These are phyloP conservation scores for Phrynosoma blainvillii DNA, from an alignment of 2,113 vertebrate genomes.

Conservation along the genomic window DNA sequence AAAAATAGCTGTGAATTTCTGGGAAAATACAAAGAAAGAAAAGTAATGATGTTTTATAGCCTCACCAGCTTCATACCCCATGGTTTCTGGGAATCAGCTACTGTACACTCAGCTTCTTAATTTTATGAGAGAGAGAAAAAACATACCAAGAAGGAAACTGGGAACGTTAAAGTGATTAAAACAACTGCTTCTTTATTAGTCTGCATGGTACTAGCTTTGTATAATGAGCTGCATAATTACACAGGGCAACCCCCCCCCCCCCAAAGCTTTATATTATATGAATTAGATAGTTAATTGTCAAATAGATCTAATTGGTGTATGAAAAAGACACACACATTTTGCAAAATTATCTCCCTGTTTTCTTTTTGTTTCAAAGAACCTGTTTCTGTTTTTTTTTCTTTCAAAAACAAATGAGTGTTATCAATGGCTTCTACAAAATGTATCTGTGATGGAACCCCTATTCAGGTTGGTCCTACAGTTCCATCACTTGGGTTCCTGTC, in stretches of 20 bases:
- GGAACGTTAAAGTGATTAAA: slow-evolving; percentile 56
- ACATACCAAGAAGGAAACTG: slow-evolving; percentile 41
- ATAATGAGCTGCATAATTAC: slow-evolving; percentile 40
- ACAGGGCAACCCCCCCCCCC: slow-evolving; percentile 46
- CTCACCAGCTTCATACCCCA: not conserved
- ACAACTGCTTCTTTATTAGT: slow-evolving; percentile 56
- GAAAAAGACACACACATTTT: slow-evolving; percentile 8
- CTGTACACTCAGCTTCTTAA: slow-evolving; percentile 41
- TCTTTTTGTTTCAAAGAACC: not conserved
- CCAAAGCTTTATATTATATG: not conserved
- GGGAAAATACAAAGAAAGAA: slow-evolving; percentile 1
- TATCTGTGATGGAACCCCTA: too few species aligned
- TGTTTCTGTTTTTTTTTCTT: too few species aligned
- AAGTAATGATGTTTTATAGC: not conserved
- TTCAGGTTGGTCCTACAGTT: too few species aligned
- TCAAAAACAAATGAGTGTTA: too few species aligned
- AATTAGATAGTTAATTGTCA: slow-evolving; percentile 40
- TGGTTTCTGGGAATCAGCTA: slow-evolving; percentile 34
- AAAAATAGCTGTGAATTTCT: slow-evolving; percentile 28
- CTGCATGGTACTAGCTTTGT: slow-evolving; percentile 23
- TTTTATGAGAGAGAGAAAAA: slow-evolving; percentile 49
- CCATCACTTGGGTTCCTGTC: too few species aligned
- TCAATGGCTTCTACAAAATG: too few species aligned
- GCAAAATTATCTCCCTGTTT: slow-evolving; percentile 1
- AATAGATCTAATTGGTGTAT: slow-evolving; percentile 25